phyloP scores from a whole-genome alignment of 2,888 invertebrate species.

The Leptopilina myrica region DNA sequence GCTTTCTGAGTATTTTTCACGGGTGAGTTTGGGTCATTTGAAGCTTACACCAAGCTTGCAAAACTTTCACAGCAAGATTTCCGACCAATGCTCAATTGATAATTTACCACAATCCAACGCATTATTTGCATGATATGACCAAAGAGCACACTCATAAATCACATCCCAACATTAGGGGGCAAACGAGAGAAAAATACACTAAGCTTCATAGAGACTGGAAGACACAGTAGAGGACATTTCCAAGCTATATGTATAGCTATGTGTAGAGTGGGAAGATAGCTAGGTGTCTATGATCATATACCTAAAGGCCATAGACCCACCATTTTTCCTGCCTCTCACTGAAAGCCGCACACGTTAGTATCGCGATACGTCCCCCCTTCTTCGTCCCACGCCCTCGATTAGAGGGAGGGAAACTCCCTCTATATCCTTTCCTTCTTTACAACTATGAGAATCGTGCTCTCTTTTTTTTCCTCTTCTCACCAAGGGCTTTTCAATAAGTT shows the following conservation, averaged over 20 bases:
- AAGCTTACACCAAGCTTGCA: too few relatives aligned
- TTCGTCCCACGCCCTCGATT: background rate
- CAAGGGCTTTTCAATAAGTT: constrained; percentile 47
- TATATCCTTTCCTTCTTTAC: constrained; percentile 37
- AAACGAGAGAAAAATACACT: constrained; percentile 50
- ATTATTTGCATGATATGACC: constrained; percentile 61
- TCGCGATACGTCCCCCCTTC: constrained; percentile 40
- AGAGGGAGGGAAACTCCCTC: background rate
- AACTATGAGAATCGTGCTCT: constrained; percentile 34
- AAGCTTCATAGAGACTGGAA: constrained; percentile 45
- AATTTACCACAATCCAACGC: constrained; percentile 47
- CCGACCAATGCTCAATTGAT: too few relatives aligned
- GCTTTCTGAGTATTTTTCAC: too few relatives aligned
- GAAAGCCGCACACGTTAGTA: constrained; percentile 46
- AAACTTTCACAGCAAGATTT: too few relatives aligned
- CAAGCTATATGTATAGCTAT: constrained; percentile 60
- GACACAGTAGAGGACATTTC: constrained; percentile 60
- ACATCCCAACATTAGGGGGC: constrained; percentile 38
- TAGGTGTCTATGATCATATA: constrained; percentile 43
- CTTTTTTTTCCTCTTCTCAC: constrained; percentile 41
- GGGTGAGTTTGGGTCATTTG: too few relatives aligned
- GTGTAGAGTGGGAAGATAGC: constrained; percentile 59
- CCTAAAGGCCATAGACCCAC: constrained; percentile 43
- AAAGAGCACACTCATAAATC: constrained; percentile 53
- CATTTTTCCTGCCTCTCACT: constrained; percentile 48